Evolutionary conservation across 2,888 invertebrate species (phyloP), one percentile per base, ranked within the genome.

Genomic region (Tryphoninae sp.): DNA sequence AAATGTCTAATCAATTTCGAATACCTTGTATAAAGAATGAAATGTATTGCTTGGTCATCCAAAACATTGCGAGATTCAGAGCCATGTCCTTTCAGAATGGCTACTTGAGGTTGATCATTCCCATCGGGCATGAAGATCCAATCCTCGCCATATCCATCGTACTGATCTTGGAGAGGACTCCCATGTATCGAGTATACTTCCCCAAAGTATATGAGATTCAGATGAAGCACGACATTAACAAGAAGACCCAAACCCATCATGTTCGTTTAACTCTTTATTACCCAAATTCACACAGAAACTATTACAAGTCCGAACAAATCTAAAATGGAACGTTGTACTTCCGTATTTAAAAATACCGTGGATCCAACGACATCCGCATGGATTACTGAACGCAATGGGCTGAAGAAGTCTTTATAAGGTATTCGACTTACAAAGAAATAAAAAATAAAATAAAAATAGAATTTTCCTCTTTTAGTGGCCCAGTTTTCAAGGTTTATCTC

Each of bases 101-200:
- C 92, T 1, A 92, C 91, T 83, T 91, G 92, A 0, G 91, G 91
- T 19, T 89, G 87, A 11, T 88, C 91, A 64, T 90, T 88, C 55
- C 92, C 92, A 85, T 92, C 92, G 0, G 92, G 92, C 86, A 92
- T 91, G 64, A 92, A 92, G 22, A 92, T 91, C 92, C 92, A 92
- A 45, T 92, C 91, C 72, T 88, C 89, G 7, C 92, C 92, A 45
- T 92, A 92, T 40, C 91, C 90, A 19, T 91, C 92, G 77, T 92
- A 91, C 69, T 87, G 90, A 67, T 88, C 84, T 22, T 84, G 86
- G 49, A 91, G 81, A 33, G 88, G 86, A 76, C 89, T 91, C 0
- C 89, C 84, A 3, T 16, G 51, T 6, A 22, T 62, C 3, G 71
- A 67, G 33, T 13, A 33, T 13, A 58, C 55, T 23, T 72, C 26